A percentile compares a stretch with the other conserved stretches of the same genome.
Evolutionary conservation across 2,797 vertebrate genomes (phyloP).

Genomic region (Bradypodion pumilum): DNA sequence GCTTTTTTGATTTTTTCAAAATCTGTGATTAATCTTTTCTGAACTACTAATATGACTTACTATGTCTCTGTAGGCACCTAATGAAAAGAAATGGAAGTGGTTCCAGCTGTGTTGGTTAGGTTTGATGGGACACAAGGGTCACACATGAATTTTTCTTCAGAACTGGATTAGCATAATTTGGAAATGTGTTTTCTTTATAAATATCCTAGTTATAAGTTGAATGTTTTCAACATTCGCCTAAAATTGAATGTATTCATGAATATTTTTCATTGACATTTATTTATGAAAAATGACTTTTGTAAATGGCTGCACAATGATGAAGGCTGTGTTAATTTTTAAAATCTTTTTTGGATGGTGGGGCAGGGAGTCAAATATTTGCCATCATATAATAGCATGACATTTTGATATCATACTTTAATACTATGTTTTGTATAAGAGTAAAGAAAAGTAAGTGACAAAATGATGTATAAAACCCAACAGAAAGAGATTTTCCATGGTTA

Average conservation of each 20-base stretch:
- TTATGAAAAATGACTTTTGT: background rate
- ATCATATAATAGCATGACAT: too few species aligned
- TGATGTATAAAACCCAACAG: background rate
- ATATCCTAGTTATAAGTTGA: conserved; percentile 1
- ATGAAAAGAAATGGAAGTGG: background rate
- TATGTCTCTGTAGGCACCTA: conserved; percentile 8
- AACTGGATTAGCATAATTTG: conserved; percentile 20
- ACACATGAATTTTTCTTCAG: conserved; percentile 15
- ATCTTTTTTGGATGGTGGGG: background rate
- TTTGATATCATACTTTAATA: background rate
- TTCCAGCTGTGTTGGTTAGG: conserved; percentile 4
- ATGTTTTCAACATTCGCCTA: conserved; percentile 1
- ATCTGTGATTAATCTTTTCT: background rate
- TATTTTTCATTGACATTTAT: background rate
- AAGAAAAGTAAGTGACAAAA: background rate
- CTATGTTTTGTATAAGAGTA: background rate
- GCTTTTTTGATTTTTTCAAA: background rate
- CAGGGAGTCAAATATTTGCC: background rate
- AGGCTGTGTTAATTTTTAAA: background rate
- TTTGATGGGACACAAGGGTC: conserved; percentile 1
- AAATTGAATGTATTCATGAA: conserved; percentile 7
- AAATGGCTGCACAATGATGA: background rate
- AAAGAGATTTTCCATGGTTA: background rate
- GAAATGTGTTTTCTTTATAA: background rate
- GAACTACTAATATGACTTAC: conserved; percentile 20